Percentiles rank a stretch among this genome's conserved stretches.
These are phyloP conservation scores for Tetrapedia diversipes DNA, from an alignment of 2,888 invertebrate species.

Conservation along the genomic window DNA sequence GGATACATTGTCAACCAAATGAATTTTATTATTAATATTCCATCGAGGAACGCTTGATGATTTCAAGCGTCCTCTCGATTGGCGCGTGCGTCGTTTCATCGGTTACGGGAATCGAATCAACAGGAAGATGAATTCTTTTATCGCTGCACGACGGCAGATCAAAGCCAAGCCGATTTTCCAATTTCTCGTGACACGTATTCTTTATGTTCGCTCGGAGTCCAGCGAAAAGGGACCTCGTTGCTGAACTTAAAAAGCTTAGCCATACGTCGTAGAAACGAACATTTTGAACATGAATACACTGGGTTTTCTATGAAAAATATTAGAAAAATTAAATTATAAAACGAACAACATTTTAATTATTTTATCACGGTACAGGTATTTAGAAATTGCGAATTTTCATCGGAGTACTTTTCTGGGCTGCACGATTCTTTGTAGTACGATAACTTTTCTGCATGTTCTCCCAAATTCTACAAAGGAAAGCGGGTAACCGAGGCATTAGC, in stretches of 20 bases:
- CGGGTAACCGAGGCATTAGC: neutral
- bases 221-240: neutral
- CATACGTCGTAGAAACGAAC: no score
- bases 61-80: neutral
- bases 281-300: no score
- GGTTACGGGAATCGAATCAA: neutral
- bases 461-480: slow-evolving; percentile 4
- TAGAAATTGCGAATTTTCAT: no score
- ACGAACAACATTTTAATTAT: no score
- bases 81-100: neutral
- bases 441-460: neutral
- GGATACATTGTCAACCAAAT: neutral
- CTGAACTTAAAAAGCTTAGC: no score
- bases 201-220: neutral
- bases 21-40: neutral
- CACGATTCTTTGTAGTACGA: neutral
- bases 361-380: no score
- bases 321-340: no score
- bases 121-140: slow-evolving; percentile 1
- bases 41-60: neutral
- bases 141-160: neutral
- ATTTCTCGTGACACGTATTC: neutral
- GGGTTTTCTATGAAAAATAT: no score
- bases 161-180: slow-evolving; percentile 14
- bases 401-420: no score